A percentile compares a stretch with the other conserved stretches of the same genome.
These are phyloP conservation scores for Anguilla obscura DNA, from an alignment of 2,797 vertebrate genomes.

Conservation along the genomic window DNA sequence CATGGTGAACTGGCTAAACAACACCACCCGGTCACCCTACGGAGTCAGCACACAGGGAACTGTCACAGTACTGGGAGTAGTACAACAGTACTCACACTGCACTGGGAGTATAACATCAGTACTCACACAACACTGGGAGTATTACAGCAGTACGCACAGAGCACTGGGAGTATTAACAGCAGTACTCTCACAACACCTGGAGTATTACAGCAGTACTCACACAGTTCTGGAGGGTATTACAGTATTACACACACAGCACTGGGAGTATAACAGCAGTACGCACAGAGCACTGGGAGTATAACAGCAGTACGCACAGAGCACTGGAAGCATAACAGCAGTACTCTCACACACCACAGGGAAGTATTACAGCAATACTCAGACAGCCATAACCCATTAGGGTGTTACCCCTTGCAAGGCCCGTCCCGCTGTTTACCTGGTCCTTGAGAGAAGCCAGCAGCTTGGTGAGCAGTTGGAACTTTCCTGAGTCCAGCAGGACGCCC, in stretches of 20 bases:
- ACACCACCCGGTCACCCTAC: constrained; percentile 80
- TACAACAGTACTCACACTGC: neutral
- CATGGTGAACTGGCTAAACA: constrained; percentile 88
- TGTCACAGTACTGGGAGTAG: neutral
- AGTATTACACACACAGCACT: neutral
- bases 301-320: neutral
- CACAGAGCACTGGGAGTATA: neutral
- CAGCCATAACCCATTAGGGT: too few species aligned
- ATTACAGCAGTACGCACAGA: neutral
- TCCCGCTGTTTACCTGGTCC: constrained; percentile 62
- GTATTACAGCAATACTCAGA: neutral
- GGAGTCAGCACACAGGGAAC: neutral
- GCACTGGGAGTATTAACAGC: neutral
- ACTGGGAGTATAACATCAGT: neutral
- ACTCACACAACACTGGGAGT: neutral
- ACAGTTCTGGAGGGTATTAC: neutral
- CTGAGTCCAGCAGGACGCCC: constrained; percentile 80
- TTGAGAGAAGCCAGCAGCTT: constrained; percentile 74
- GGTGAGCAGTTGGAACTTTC: constrained; percentile 75
- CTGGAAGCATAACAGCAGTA: neutral
- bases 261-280: neutral
- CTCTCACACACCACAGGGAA: neutral
- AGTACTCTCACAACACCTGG: neutral
- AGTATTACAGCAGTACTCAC: neutral
- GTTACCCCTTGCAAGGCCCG: too few species aligned